Percentiles rank a stretch among this genome's conserved stretches.
Evolutionary conservation across 2,888 invertebrate genomes (phyloP).

Genomic region (Heteromyza rotundicornis): DNA sequence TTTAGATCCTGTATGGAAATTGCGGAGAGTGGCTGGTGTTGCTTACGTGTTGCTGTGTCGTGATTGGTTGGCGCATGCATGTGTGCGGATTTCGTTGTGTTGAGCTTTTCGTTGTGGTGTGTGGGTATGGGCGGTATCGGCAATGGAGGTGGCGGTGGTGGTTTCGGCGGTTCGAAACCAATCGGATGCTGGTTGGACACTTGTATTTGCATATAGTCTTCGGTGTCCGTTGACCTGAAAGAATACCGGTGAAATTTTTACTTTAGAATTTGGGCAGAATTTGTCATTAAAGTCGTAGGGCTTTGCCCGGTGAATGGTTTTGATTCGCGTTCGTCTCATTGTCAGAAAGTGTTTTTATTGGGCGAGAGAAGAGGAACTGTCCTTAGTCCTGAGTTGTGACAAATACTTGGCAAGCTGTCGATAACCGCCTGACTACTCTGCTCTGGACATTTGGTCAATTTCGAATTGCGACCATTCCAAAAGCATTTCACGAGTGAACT

Average conservation of each 20-base stretch:
- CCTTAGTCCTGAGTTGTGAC: no score
- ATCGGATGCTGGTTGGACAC: slow-evolving; percentile 61
- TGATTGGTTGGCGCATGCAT: slow-evolving; percentile 54
- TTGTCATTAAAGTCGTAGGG: no score
- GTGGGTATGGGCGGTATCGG: slow-evolving; percentile 61
- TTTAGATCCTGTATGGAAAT: slow-evolving; percentile 88
- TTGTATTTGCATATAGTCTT: slow-evolving; percentile 68
- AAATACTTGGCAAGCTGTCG: no score
- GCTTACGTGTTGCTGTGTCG: slow-evolving; percentile 65
- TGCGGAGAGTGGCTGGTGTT: slow-evolving; percentile 80
- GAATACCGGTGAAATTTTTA: background rate
- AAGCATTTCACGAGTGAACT: no score
- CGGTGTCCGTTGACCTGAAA: slow-evolving; percentile 61
- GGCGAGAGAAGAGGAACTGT: no score
- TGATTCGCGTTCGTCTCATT: no score
- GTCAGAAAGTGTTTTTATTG: no score
- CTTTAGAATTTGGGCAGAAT: no score
- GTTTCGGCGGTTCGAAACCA: slow-evolving; percentile 56
- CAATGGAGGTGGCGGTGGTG: slow-evolving; percentile 65
- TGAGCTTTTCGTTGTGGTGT: slow-evolving; percentile 38
- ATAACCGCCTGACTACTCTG: no score
- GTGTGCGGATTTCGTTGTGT: slow-evolving; percentile 41
- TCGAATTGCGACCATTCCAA: no score
- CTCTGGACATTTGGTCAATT: no score
- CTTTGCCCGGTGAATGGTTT: no score